Conservation (phyloP, 2,797 vertebrate species). For the Todus mexicanus region DNA sequence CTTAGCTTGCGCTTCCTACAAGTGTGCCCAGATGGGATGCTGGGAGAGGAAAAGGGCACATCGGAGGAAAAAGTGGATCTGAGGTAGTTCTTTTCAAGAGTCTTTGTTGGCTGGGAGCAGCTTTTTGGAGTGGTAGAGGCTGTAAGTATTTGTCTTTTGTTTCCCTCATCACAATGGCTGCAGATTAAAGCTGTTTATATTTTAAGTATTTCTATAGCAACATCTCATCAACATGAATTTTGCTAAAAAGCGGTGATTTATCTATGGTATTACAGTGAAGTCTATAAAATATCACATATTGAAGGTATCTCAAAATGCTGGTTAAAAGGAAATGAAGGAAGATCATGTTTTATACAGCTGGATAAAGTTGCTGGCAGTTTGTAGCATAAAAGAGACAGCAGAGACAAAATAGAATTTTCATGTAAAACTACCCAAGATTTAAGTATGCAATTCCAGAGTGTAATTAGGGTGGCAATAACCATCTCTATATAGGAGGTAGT, state of each 20-base stretch:
- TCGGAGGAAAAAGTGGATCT: neutral
- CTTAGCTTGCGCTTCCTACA: neutral
- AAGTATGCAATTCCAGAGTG: neutral
- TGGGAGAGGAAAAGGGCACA: neutral
- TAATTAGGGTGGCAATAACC: neutral
- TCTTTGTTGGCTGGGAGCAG: neutral
- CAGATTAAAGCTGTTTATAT: neutral
- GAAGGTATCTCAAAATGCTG: neutral
- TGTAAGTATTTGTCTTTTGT: neutral
- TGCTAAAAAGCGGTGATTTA: neutral
- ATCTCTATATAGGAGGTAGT: neutral
- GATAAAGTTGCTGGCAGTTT: neutral
- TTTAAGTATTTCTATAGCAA: constrained; percentile 23
- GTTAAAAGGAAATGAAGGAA: neutral
- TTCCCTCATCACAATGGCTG: neutral
- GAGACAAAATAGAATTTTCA: neutral
- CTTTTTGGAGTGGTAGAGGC: neutral
- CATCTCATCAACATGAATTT: neutral
- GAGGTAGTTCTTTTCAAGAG: neutral
- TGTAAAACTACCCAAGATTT: neutral
- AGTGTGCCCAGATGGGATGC: neutral
- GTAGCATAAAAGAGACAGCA: neutral
- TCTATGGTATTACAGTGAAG: neutral
- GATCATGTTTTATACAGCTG: neutral
- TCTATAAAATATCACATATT: neutral